A percentile compares a stretch with the other conserved stretches of the same genome.
phyloP scores from a whole-genome alignment of 2,797 vertebrate genomes.

The Rhinogobio ventralis region DNA sequence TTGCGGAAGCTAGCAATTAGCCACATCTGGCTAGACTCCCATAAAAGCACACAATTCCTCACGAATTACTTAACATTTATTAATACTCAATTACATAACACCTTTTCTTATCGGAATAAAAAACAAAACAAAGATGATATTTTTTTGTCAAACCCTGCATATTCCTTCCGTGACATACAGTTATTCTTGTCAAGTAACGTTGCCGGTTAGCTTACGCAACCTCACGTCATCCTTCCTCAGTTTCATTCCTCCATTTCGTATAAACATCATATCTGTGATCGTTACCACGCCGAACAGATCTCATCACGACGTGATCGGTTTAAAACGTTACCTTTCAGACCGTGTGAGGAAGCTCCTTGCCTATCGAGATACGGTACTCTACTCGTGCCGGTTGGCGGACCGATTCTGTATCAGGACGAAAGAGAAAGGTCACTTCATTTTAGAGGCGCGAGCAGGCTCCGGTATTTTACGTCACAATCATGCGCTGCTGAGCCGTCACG shows the following conservation, averaged over 20 bases:
- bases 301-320: no score
- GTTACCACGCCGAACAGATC: no score
- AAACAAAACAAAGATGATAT: no score
- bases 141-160: background rate
- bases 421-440: constrained; percentile 60
- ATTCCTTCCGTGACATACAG: background rate
- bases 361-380: background rate
- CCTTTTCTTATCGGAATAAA: rapidly evolving
- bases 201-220: constrained; percentile 35
- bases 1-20: constrained; percentile 14
- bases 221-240: background rate
- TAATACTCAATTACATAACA: background rate
- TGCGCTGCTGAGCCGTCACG: constrained; percentile 25
- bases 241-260: background rate
- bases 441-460: constrained; percentile 41
- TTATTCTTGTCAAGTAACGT: background rate
- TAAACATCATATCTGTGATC: background rate
- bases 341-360: background rate
- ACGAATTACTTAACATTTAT: background rate
- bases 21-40: background rate
- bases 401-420: constrained; percentile 26
- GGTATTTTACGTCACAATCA: constrained; percentile 45
- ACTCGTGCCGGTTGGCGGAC: background rate
- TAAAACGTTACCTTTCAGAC: constrained; percentile 17
- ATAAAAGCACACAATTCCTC: background rate